These are phyloP conservation scores for Pogonocichla stellata DNA, from an alignment of 2,113 vertebrate genomes.

Conservation along the genomic window DNA sequence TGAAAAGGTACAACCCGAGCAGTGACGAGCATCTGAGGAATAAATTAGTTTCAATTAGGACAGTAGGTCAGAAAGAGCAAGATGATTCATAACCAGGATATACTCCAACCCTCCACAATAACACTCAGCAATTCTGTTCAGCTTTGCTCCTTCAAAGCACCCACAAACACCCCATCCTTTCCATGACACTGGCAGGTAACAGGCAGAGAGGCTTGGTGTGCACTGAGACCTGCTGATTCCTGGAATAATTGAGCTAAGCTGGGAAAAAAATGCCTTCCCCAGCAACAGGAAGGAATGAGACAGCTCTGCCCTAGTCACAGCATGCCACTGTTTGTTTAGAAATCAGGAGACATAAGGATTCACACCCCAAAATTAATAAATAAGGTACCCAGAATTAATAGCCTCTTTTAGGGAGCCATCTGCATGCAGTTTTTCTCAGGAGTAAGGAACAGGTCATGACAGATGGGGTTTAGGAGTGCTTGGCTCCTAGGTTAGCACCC, in stretches of 20 bases:
- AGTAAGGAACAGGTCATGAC: neutral
- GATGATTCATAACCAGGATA: constrained; percentile 49
- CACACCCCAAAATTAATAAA: neutral
- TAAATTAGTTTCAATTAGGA: constrained; percentile 56
- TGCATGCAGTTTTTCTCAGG: neutral
- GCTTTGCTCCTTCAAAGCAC: neutral
- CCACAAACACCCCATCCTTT: neutral
- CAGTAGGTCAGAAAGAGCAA: constrained; percentile 65
- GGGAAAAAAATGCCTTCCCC: neutral
- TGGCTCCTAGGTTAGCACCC: neutral
- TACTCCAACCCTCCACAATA: neutral
- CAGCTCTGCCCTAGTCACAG: neutral
- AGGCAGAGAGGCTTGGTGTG: neutral
- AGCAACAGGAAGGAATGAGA: neutral
- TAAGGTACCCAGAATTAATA: neutral
- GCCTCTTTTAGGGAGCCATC: neutral
- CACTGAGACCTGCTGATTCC: neutral
- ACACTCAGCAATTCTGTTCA: neutral
- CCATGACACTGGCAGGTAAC: neutral
- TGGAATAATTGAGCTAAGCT: neutral
- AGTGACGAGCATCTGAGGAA: neutral
- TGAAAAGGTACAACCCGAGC: neutral
- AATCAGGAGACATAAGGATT: neutral
- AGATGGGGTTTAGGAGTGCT: constrained; percentile 5
- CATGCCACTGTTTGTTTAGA: neutral